Base-by-base conservation (phyloP, 35 echinoderm and acorn worm species). In the Nesometra sesokonis region DNA sequence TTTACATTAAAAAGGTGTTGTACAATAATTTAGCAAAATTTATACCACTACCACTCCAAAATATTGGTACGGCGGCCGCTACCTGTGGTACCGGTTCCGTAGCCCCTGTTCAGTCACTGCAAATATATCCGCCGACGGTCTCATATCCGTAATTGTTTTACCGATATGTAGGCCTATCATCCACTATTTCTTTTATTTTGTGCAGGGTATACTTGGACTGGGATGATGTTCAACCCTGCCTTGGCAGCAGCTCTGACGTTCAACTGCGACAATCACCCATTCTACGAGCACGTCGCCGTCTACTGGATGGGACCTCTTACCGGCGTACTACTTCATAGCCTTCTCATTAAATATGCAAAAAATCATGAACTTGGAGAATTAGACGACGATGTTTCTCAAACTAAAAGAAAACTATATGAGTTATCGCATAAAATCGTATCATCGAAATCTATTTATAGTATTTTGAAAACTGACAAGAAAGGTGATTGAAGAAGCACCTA, bases 161-260 rank as follows among this genome's bases (percentile, higher is more conserved):
- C 15, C 38, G 38, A 4, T 43, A 43, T 43, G 4, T 7, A 43
- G 4, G 17, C 30, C n/a, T 33, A 2, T 33, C 0, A 35, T 77
- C 3, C 21, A 47, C 37, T 36, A 46, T 76, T 91, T 35, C 35
- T 17, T 77, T 43, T 3, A 86, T 13, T 83, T 77, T 77, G 77
- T 83, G 15, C 35, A 97, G 96, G 96, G 76, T 40, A 92, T 17
- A 93, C 94, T 47, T 99, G 96, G 96, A 99, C 96, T 3, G 96
- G 96, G 0, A 99, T 99, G 96, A 99, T 99, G 96, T 99, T 99
- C 35, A 99, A 99, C 57, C 96, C 96, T 21, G 90, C 92, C 35
- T 34, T 99, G 57, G 96, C 96, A 13, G 76, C 96, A 76, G 92
- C 92, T 8, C 67, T 99, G 87, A 99, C 96, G 15, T 92, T 94